phyloP scores from a whole-genome alignment of 2,113 vertebrate genomes.

The Saguinus imperator region DNA sequence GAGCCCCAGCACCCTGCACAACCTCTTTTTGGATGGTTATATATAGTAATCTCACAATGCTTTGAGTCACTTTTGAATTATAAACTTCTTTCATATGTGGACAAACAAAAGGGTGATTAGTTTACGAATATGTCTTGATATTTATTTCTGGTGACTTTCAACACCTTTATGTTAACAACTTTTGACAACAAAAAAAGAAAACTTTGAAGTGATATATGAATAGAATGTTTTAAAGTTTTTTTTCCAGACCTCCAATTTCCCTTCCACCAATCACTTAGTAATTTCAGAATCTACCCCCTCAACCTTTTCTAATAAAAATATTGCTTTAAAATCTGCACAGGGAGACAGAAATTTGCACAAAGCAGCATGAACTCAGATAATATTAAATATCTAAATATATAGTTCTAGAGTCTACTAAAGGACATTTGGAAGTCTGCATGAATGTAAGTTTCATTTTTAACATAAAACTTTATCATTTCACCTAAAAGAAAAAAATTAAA shows the following conservation, averaged over 20 bases:
- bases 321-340: no score
- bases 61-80: neutral
- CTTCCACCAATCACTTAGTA: no score
- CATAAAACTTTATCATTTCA: neutral
- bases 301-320: no score
- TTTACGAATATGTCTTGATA: neutral
- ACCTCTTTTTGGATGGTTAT: neutral
- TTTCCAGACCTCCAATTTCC: no score
- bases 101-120: neutral
- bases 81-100: neutral
- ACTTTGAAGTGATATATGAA: neutral
- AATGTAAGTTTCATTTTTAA: constrained; percentile 15
- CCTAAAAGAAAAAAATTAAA: constrained; percentile 7
- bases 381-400: constrained; percentile 45
- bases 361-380: neutral
- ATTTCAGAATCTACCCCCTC: no score
- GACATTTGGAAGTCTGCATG: neutral
- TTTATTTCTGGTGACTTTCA: constrained; percentile 32
- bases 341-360: neutral
- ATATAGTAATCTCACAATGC: neutral
- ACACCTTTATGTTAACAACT: neutral
- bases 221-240: neutral
- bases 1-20: neutral
- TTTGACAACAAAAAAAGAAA: constrained; percentile 16
- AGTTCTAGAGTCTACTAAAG: neutral